These are phyloP conservation scores for Stenurella melanura DNA, from an alignment of 2,888 invertebrate species.

Conservation along the genomic window DNA sequence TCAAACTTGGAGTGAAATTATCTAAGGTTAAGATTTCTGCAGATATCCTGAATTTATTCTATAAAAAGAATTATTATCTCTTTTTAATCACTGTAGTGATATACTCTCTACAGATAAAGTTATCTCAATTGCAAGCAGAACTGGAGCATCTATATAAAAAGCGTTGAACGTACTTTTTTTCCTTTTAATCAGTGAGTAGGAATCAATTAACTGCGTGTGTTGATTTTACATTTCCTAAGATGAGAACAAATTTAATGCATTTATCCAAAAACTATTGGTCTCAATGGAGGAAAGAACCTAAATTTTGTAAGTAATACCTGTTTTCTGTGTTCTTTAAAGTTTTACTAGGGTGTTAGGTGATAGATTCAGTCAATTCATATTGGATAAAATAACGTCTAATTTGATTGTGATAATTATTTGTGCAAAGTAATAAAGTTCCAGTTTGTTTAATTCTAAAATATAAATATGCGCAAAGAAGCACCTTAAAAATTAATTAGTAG, in stretches of 20 bases:
- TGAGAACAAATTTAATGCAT: slow-evolving; percentile 22
- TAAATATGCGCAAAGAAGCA: too few relatives aligned
- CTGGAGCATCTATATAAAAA: slow-evolving; percentile 37
- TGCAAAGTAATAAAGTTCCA: too few relatives aligned
- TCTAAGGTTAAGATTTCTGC: slow-evolving; percentile 30
- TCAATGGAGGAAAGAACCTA: slow-evolving; percentile 29
- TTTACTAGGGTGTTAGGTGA: too few relatives aligned
- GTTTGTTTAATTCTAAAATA: too few relatives aligned
- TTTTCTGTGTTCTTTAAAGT: too few relatives aligned
- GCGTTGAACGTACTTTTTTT: slow-evolving; percentile 21
- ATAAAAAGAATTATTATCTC: slow-evolving; percentile 29
- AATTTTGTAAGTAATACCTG: slow-evolving; percentile 31
- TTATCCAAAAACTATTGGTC: slow-evolving; percentile 25
- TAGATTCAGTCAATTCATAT: too few relatives aligned
- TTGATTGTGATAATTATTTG: too few relatives aligned
- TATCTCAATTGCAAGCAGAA: slow-evolving; percentile 32
- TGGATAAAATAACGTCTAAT: too few relatives aligned
- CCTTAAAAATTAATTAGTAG: too few relatives aligned
- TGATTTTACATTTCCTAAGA: slow-evolving; percentile 9
- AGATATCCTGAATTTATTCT: slow-evolving; percentile 31
- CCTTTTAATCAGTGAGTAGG: slow-evolving; percentile 29
- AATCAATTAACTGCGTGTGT: slow-evolving; percentile 13
- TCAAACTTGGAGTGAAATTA: slow-evolving; percentile 27
- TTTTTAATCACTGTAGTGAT: slow-evolving; percentile 27
- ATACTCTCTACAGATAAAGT: slow-evolving; percentile 33